Base-by-base conservation (phyloP, 2,797 vertebrate genomes). In the Silurus lanzhouensis region DNA sequence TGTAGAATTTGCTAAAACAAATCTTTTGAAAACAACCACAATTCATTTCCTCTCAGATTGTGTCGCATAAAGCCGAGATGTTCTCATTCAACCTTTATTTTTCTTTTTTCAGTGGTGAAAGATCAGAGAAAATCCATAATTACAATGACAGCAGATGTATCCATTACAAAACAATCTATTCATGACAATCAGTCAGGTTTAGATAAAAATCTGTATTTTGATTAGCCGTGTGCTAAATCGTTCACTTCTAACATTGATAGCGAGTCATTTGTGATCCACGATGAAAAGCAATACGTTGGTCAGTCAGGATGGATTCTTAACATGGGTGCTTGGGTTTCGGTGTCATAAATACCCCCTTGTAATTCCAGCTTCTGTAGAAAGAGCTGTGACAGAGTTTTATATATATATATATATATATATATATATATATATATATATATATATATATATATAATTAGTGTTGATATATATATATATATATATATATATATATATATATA, bases 331-430 rank as follows among this genome's bases (percentile, higher is more conserved):
- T 91, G 92, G 92, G 93, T 95, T 96, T 94, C 94, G 92, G 91
- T 92, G 74, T 95, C 95, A 95, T 95, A 95, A 95, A 95, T 95
- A 95, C 95, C 92, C 94, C 94, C 94, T 92, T 92, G 94, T 93
- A 94, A 95, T 93, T 92, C 92, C 94, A 95, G 91, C 88, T 90
- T 44, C 87, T 90, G 90, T 89, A 93, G 91, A 93, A 93, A 90
- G 90, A 88, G 92, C 92, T 93, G 93, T 95, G 95, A 96, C 95
- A 95, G 31, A 95, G 31, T 38, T 52, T 7, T 52, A 9, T 52
- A 9, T 52, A 52, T 52, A 52, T 52, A 9, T 52, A 52, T 52
- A 6, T 5, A n/a, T n/a, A n/a, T n/a, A n/a, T n/a, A n/a, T n/a
- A n/a, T n/a, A n/a, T n/a, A n/a, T n/a, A n/a, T n/a, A n/a, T n/a